These are phyloP conservation scores for Sorex maritimensis DNA, from an alignment of 2,797 vertebrate genomes.

Conservation along the genomic window DNA sequence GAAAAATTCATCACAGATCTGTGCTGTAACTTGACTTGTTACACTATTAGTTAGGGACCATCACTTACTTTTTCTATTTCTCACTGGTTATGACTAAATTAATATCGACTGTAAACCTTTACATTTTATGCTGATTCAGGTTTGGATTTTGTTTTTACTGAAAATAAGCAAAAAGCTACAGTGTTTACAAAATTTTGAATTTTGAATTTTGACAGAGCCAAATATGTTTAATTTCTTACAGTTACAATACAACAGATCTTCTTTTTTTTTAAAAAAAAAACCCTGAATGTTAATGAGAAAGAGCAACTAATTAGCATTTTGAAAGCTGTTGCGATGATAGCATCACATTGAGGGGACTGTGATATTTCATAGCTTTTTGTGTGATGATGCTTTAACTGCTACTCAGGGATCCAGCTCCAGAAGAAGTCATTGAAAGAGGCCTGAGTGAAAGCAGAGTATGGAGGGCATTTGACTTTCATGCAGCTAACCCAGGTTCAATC, in stretches of 20 bases:
- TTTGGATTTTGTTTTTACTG: not conserved
- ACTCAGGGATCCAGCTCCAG: not conserved
- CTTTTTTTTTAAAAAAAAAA: slow-evolving; percentile 17
- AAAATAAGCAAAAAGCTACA: not conserved
- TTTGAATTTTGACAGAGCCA: slow-evolving; percentile 53
- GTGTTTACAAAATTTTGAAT: not conserved
- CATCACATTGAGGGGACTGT: not conserved
- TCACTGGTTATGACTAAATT: not conserved
- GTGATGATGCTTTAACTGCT: not conserved
- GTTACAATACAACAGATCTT: not conserved
- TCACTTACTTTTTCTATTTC: slow-evolving; percentile 24
- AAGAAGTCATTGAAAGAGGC: not conserved
- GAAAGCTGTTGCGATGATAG: not conserved
- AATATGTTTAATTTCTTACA: not conserved
- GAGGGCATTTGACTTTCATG: too few relatives aligned
- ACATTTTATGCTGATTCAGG: slow-evolving; percentile 1
- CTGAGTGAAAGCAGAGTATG: too few relatives aligned
- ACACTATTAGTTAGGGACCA: not conserved
- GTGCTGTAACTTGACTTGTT: not conserved
- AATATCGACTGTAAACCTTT: slow-evolving; percentile 37
- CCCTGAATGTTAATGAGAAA: slow-evolving; percentile 16
- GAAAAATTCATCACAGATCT: slow-evolving; percentile 31
- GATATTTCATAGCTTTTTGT: not conserved
- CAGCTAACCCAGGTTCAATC: too few relatives aligned
- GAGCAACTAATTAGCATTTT: not conserved